Conservation (phyloP, 1,140 invertebrate genomes). For the Apis mellifera region DNA sequence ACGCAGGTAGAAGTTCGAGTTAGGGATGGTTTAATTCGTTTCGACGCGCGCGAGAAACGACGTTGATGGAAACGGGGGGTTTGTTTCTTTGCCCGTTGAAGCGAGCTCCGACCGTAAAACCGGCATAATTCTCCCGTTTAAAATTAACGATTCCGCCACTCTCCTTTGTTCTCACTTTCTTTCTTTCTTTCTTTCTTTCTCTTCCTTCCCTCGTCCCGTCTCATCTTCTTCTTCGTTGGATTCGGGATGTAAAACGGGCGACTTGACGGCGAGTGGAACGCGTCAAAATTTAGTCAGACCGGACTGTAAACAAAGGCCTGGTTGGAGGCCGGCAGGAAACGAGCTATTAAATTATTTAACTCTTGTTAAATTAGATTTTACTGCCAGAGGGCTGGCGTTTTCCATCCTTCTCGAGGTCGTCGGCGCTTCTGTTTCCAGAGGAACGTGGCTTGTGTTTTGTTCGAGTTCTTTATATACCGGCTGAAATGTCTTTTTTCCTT, state of each 20-base stretch:
- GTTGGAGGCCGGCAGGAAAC: constrained; percentile 16
- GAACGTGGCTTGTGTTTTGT: not conserved
- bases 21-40: not conserved
- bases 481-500: no score
- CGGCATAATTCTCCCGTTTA: constrained; percentile 18
- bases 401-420: not conserved
- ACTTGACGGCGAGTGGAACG: not conserved
- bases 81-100: constrained; percentile 21
- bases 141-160: constrained; percentile 35
- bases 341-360: constrained; percentile 71
- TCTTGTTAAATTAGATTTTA: constrained; percentile 64
- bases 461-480: no score
- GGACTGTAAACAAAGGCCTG: constrained; percentile 28
- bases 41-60: not conserved
- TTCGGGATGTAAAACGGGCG: not conserved
- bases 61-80: constrained; percentile 14
- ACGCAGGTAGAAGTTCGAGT: not conserved
- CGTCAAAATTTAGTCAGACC: not conserved
- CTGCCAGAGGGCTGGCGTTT: not conserved
- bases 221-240: not conserved
- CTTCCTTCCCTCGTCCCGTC: not conserved
- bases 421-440: not conserved
- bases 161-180: not conserved
- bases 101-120: not conserved
- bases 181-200: no score